These are phyloP conservation scores for Agelastica alni DNA, from an alignment of 2,888 invertebrate species.

Conservation along the genomic window DNA sequence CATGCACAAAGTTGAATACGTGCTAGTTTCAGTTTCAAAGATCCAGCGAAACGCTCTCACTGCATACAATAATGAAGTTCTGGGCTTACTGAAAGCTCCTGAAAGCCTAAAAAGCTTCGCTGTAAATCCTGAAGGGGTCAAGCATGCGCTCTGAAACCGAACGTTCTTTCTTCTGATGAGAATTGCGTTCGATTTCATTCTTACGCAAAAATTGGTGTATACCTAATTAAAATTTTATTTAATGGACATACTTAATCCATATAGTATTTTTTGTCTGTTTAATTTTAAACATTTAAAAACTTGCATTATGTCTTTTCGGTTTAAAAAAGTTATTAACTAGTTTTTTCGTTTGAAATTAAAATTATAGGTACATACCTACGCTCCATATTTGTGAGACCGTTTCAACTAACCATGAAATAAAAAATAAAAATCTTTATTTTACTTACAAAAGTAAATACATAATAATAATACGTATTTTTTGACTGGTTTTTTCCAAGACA, in stretches of 20 bases:
- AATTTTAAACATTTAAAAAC: too few species aligned
- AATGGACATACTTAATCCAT: not conserved
- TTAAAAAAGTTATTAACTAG: too few species aligned
- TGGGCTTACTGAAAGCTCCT: constrained; percentile 27
- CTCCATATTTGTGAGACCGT: too few species aligned
- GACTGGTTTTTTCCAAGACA: too few species aligned
- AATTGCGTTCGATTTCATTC: constrained; percentile 17
- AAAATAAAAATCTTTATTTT: too few species aligned
- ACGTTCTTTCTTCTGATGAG: constrained; percentile 8
- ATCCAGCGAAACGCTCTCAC: constrained; percentile 5
- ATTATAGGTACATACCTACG: too few species aligned
- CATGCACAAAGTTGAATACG: constrained; percentile 12
- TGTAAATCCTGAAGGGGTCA: constrained; percentile 22
- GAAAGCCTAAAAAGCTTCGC: constrained; percentile 24
- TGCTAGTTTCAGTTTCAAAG: constrained; percentile 1
- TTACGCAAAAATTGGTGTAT: constrained; percentile 1
- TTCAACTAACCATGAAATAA: too few species aligned
- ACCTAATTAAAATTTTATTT: not conserved
- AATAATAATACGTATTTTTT: too few species aligned
- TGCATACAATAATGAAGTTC: constrained; percentile 8
- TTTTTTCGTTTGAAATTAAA: too few species aligned
- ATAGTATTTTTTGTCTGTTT: too few species aligned
- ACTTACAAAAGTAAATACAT: too few species aligned
- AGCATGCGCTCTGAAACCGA: constrained; percentile 14
- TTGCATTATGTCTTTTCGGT: too few species aligned